These are phyloP conservation scores for Passer domesticus DNA, from an alignment of 2,113 vertebrate species.

Conservation along the genomic window DNA sequence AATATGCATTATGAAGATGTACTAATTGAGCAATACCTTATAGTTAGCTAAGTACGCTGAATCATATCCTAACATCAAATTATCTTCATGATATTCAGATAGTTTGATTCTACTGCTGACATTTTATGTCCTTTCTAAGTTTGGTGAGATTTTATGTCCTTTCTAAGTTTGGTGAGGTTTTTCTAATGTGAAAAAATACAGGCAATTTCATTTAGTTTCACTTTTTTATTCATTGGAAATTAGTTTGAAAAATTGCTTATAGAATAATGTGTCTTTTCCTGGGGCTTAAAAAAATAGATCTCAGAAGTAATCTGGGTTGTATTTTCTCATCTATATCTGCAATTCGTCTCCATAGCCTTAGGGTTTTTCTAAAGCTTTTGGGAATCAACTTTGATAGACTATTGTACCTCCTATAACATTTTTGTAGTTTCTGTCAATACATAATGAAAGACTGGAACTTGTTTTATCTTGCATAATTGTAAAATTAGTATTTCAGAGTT, in stretches of 20 bases:
- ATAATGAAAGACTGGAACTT: not conserved
- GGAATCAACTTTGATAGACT: not conserved
- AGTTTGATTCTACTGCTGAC: not conserved
- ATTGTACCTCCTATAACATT: not conserved
- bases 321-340: not conserved
- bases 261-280: not conserved
- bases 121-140: not conserved
- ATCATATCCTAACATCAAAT: not conserved
- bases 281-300: not conserved
- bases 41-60: not conserved
- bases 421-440: not conserved
- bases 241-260: not conserved
- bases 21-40: not conserved
- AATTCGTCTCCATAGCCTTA: not conserved
- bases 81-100: not conserved
- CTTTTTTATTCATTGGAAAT: not conserved
- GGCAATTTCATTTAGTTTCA: not conserved
- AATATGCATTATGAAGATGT: not conserved
- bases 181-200: not conserved
- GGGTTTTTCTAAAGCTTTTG: not conserved
- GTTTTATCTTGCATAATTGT: not conserved
- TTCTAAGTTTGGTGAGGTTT: not conserved
- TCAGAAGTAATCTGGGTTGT: accelerated
- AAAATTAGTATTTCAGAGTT: not conserved
- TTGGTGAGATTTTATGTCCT: not conserved